Evolutionary conservation across 2,888 invertebrate species (phyloP), one percentile per base, ranked within the genome.

Genomic region (Pterobdella sp.): DNA sequence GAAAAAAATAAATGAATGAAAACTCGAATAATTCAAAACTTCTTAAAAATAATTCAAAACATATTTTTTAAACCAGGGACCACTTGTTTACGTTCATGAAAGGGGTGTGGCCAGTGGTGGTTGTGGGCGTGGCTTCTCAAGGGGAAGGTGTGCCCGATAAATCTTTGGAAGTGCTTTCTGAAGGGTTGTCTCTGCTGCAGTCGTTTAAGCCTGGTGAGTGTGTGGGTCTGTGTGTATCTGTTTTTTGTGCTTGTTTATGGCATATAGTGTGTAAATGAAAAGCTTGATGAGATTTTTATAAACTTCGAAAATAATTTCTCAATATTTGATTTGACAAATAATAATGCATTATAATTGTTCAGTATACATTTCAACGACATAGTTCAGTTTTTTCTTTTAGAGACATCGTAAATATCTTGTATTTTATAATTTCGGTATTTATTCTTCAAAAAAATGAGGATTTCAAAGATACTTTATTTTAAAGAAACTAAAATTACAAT

Each of bases 51-150:
- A 42, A 42, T 7, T 14, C 49, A 42, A 22, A 42, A 7, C 49
- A 56, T 26, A 14, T 56, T 26, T 22, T 22, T 26, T 4, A 56
- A 22, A 22, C 7, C 63, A 71, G 71, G 7, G 1, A 35, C 3
- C 1, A 32, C 18, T 7, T 63, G 26, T 4, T 22, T 2, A n/a
- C 29, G 22, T 42, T 69, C 34, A 32, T 66, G 31, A 37, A 49
- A 26, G 26, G 56, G 34, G 79, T 79, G n/a, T 68, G 80, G 56
- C 73, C 78, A 4, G 73, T 80, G 26, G 76, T 81, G 31, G 79
- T 80, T 76, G 73, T 79, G 60, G 78, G 81, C 76, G 78, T 80
- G 77, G 82, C 81, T 73, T 81, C 80, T 70, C 81, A 82, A 10
- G 80, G 82, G n/a, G 80, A 80, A 63, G 81, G 81, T 74, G 81